Evolutionary conservation across 2,113 vertebrate species (phyloP).

Genomic region (Nettapus auritus): DNA sequence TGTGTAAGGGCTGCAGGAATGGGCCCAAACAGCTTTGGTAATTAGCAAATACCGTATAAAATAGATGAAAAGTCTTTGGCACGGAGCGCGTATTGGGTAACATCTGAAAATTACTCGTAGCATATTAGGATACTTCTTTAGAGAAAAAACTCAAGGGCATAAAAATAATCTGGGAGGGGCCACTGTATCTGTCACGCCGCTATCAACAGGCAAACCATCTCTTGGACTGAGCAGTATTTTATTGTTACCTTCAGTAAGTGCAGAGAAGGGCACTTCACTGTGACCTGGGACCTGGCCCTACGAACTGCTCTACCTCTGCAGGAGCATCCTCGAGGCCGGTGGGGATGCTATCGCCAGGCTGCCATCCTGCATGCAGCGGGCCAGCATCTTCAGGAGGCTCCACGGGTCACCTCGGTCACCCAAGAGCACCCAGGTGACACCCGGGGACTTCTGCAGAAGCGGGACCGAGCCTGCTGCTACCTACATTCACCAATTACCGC

Average conservation of each 20-base stretch:
- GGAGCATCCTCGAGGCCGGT: not conserved
- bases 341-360: not conserved
- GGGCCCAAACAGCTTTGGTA: conserved; percentile 65
- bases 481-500: not conserved
- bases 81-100: not conserved
- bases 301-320: not conserved
- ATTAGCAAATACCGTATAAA: conserved; percentile 60
- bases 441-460: accelerated
- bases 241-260: not conserved
- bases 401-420: not conserved
- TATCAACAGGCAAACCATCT: not conserved
- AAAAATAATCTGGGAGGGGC: conserved; percentile 3
- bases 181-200: not conserved
- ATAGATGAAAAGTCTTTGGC: conserved; percentile 63
- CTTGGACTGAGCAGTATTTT: not conserved
- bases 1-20: conserved; percentile 60
- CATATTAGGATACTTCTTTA: conserved; percentile 16
- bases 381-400: not conserved
- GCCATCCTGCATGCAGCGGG: not conserved
- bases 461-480: not conserved
- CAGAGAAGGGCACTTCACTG: accelerated
- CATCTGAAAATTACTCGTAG: conserved; percentile 36
- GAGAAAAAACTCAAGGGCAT: conserved; percentile 1
- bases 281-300: not conserved
- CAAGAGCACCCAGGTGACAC: not conserved